Base-by-base conservation (phyloP, 2,113 vertebrate genomes). In the Podarcis muralis region DNA sequence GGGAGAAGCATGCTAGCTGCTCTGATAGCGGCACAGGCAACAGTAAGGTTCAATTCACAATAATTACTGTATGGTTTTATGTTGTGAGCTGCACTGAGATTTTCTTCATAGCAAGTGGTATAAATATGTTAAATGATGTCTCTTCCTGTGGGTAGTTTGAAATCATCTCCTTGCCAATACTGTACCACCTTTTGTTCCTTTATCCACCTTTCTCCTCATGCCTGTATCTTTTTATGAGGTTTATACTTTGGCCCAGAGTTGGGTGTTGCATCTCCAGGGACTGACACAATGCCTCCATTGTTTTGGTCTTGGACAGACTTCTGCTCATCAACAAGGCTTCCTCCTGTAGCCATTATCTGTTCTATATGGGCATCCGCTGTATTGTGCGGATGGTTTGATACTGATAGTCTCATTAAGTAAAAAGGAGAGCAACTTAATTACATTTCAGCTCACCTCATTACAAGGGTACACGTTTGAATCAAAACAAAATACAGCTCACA, bases 1-100 rank as follows among this genome's bases (percentile, higher is more conserved):
- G 98, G 98, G 30, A 97, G 98, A 90, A 99, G 98, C 95, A 98
- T 98, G 98, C 87, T 99, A 92, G 98, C 98, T 0, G 98, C 98
- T 0, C 96, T 99, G 62, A 99, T 98, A 1, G 98, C 98, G 0
- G 98, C 98, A 0, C 98, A 99, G 89, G 98, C 98, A 11, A 98
- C 97, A 95, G 98, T 98, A 96, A 93, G 92, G 43, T 32, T 6
- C 8, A 18, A 8, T 23, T 40, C 8, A 1, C 37, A 62, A 62
- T 62, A 62, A 62, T 62, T 20, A 20, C 13, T 62, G 16, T 62
- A 62, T 62, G 59, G 59, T 62, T 62, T 62, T 62, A 62, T 18
- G 59, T 62, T 62, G 59, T 62, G 18, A 62, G 18, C 59, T 20
- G 18, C 59, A 18, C 59, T 62, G 16, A 62, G 15, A 62, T 62